Base-by-base conservation (phyloP, 2,797 vertebrate species). In the Euthynnus affinis region DNA sequence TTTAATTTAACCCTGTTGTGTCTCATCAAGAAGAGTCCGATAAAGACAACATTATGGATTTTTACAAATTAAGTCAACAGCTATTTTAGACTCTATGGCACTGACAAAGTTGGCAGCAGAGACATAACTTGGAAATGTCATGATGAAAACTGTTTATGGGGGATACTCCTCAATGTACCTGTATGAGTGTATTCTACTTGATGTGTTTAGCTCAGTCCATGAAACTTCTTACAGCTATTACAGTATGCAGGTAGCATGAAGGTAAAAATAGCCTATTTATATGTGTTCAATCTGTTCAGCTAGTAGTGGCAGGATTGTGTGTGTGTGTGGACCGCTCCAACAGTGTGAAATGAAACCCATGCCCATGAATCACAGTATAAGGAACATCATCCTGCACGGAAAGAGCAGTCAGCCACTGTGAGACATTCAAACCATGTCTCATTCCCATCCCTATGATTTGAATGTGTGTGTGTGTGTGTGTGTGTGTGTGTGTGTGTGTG, bases 271-370 rank as follows among this genome's bases (percentile, higher is more conserved):
- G 4, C 12, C 8, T 44, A 18, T 14, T 20, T 44, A 23, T 46
- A 6, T 46, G 15, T 46, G 44, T 46, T 46, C 44, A 46, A 46
- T 46, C 44, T 46, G 9, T 56, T 57, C 22, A 17, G 29, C 14
- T 18, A 3, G 23, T 40, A 27, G n/a, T 27, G 7, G 20, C 22
- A 29, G 20, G 22, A 1, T 8, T n/a, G n/a, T n/a, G n/a, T n/a
- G 13, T 15, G 25, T 15, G 23, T 56, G 52, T 17, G 53, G 53
- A 15, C n/a, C 14, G 25, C 25, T 56, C 13, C 53, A 53, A 15
- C 15, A 20, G 51, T 52, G 63, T 44, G 25, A 70, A 46, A 57
- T 34, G 42, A 70, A 70, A 70, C 27, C 53, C 15, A 12, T 29
- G 52, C 29, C 34, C 10, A 18, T 42, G n/a, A 67, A 67, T 17